A percentile compares a stretch with the other conserved stretches of the same genome.
These are phyloP conservation scores for Octomys mimax DNA, from an alignment of 2,797 vertebrate species.

Conservation along the genomic window DNA sequence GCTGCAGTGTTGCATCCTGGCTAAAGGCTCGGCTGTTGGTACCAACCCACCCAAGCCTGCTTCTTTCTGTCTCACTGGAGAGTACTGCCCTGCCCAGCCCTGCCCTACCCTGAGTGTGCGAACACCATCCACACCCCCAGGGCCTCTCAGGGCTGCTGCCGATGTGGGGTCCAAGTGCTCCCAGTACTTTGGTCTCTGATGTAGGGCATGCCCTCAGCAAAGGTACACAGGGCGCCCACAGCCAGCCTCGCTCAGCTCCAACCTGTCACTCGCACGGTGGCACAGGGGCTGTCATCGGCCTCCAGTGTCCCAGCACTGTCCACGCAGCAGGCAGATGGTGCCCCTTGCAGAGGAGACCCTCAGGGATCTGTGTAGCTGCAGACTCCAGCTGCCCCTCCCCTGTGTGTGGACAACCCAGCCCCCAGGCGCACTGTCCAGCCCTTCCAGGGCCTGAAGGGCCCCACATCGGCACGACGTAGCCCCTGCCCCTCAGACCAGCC, in stretches of 20 bases:
- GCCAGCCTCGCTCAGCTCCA: not conserved
- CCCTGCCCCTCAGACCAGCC: not conserved
- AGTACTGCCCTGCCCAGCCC: accelerated
- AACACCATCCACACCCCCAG: accelerated
- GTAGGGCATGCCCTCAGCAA: accelerated
- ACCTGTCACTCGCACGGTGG: not conserved
- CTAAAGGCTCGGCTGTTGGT: not conserved
- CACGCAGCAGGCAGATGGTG: accelerated
- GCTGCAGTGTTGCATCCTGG: too few species aligned
- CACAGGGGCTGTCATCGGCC: accelerated
- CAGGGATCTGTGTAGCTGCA: accelerated
- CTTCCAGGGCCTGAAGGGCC: not conserved
- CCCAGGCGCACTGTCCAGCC: accelerated
- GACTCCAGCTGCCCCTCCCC: not conserved
- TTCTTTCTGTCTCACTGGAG: not conserved
- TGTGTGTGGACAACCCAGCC: accelerated
- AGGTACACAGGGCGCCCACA: not conserved
- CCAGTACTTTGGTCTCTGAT: too few species aligned
- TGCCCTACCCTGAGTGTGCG: accelerated
- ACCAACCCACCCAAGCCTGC: not conserved
- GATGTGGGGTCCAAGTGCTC: not conserved
- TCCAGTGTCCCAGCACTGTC: not conserved
- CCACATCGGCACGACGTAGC: too few species aligned
- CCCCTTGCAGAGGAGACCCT: not conserved
- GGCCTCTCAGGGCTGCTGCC: accelerated